These are phyloP conservation scores for Meriones unguiculatus DNA, from an alignment of 2,113 vertebrate genomes.

Conservation along the genomic window DNA sequence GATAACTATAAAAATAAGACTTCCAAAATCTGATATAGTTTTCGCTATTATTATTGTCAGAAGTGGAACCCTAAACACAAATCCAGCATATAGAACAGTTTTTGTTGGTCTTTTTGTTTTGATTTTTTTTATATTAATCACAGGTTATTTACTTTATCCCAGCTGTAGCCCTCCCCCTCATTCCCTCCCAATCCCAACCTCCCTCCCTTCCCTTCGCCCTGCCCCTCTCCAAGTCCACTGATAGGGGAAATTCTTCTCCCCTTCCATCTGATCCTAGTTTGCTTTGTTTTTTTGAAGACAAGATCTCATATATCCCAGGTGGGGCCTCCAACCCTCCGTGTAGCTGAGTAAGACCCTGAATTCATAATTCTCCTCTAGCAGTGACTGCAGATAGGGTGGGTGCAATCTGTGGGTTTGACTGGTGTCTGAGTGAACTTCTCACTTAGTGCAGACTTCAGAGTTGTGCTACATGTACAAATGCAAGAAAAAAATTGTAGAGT, in stretches of 20 bases:
- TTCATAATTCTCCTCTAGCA: neutral
- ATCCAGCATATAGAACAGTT: neutral
- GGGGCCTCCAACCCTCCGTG: neutral
- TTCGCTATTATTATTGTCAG: neutral
- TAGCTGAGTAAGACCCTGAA: neutral
- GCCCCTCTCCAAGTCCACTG: no score
- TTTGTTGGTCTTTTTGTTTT: neutral
- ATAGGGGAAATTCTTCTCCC: no score
- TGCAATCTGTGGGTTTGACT: neutral
- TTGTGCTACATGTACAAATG: neutral
- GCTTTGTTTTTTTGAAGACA: neutral
- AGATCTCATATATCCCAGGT: neutral
- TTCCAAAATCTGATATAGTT: neutral
- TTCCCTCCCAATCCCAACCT: no score
- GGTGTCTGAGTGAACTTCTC: neutral
- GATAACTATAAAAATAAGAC: neutral
- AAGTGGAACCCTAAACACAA: neutral
- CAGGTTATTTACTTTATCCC: no score
- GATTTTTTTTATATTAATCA: no score
- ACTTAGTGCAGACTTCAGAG: slow-evolving; percentile 1
- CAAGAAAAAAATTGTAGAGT: neutral
- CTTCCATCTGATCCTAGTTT: no score
- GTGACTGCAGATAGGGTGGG: neutral
- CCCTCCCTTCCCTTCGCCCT: no score
- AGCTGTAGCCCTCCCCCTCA: no score